phyloP scores from a whole-genome alignment of 2,113 vertebrate species.

The Mastomys natalensis region DNA sequence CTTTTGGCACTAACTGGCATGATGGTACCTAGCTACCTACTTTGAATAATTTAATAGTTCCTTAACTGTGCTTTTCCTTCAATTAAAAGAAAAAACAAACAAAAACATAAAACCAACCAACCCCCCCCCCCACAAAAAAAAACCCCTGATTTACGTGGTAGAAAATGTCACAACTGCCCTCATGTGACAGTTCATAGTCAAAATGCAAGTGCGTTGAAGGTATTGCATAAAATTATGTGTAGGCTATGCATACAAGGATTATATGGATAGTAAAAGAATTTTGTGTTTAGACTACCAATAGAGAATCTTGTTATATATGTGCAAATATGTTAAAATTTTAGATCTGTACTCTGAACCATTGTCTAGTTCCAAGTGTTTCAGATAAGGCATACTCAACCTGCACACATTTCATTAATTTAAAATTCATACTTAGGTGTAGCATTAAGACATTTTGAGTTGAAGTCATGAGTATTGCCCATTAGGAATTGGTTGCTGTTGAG shows the following conservation, averaged over 20 bases:
- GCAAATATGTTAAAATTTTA: neutral
- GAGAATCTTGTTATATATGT: neutral
- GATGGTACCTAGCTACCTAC: neutral
- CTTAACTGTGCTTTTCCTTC: neutral
- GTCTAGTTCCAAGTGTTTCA: neutral
- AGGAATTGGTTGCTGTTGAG: neutral
- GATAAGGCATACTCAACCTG: neutral
- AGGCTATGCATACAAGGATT: neutral
- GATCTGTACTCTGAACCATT: neutral
- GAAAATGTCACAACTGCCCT: neutral
- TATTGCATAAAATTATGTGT: neutral
- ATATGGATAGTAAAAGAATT: neutral
- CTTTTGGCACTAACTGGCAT: neutral
- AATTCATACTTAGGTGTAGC: constrained; percentile 27
- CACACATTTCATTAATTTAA: constrained; percentile 42
- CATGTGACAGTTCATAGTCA: neutral
- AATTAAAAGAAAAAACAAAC: neutral
- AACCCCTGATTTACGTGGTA: neutral
- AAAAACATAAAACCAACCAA: neutral
- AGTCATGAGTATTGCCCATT: neutral
- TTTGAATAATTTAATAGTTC: neutral
- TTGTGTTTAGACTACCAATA: neutral
- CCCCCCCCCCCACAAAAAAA: neutral
- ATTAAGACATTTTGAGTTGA: constrained; percentile 3
- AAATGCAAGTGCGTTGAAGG: neutral